phyloP scores from a whole-genome alignment of 1,140 invertebrate genomes.

The Teleopsis dalmanni region DNA sequence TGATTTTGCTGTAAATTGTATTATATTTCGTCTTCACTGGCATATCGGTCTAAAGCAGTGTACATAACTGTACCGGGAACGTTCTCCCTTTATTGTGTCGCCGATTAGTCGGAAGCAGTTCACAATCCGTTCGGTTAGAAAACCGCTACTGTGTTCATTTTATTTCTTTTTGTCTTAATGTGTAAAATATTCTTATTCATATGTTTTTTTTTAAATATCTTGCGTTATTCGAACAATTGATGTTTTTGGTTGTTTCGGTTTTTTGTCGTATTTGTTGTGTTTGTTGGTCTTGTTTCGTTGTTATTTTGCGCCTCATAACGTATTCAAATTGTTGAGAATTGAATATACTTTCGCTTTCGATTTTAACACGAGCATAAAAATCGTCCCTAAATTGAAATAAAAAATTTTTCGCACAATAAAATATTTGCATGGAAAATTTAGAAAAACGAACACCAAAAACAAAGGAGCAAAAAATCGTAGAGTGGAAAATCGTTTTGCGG shows the following conservation, averaged over 20 bases:
- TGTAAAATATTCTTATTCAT: too few relatives aligned
- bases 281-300: neutral
- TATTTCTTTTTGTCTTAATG: neutral
- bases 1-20: too few relatives aligned
- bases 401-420: conserved; percentile 44
- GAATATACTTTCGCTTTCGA: conserved; percentile 5
- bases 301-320: conserved; percentile 6
- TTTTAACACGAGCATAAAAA: neutral
- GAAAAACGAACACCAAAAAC: neutral
- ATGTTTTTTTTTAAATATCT: neutral
- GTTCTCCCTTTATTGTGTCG: too few relatives aligned
- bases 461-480: neutral
- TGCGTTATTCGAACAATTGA: conserved; percentile 8
- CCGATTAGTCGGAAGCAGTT: too few relatives aligned
- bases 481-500: neutral
- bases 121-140: too few relatives aligned
- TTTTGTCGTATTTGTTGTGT: too few relatives aligned
- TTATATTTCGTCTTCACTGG: too few relatives aligned
- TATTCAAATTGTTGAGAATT: neutral
- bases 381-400: conserved; percentile 33
- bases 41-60: too few relatives aligned
- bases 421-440: conserved; percentile 22
- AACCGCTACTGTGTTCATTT: too few relatives aligned
- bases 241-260: too few relatives aligned
- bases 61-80: too few relatives aligned